Base-by-base conservation (phyloP, 2,888 invertebrate genomes). In the Yponomeuta sedellus region DNA sequence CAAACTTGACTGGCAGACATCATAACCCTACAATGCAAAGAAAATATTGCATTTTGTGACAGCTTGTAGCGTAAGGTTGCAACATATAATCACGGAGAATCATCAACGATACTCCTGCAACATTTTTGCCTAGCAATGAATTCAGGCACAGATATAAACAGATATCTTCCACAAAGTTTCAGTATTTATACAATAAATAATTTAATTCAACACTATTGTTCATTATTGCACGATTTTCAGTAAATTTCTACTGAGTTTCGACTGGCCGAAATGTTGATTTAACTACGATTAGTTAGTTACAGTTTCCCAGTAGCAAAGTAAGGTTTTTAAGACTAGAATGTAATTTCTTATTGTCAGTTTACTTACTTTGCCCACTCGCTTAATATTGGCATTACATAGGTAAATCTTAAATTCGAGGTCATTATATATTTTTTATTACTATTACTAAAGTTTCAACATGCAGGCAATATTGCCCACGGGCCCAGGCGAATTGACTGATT, bases 381-480 rank as follows among this genome's bases (percentile, higher is more conserved):
- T 39, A 22, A 11, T 22, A 61, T 61, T 25, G 59, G 61, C 61
- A 4, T 61, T 28, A 61, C 25, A 34, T 34, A 28, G 40, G 11
- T 40, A 63, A 80, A 76, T 77, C 86, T 86, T 86, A 88, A 85
- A 88, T 89, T 88, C 89, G 88, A 89, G 89, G 80, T 80, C 81
- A 80, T 78, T 39, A 66, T 59, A 28, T 22, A 11, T 57, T 25
- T 40, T n/a, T 34, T 39, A 66, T 58, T 44, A 44, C 40, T 20
- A 56, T 57, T 56, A 56, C 25, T 57, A 39, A 63, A 12, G 16
- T 22, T 22, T 39, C 62, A 44, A 22, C 22, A 16, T 63, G 28
- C 11, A 63, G 10, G 4, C 22, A 20, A 56, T 16, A 16, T 28
- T 64, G 19, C 25, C 25, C 2, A 64, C 28, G 57, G 34, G 56